Base-by-base conservation (phyloP, 1,140 invertebrate genomes). In the Dermatophagoides farinae region DNA sequence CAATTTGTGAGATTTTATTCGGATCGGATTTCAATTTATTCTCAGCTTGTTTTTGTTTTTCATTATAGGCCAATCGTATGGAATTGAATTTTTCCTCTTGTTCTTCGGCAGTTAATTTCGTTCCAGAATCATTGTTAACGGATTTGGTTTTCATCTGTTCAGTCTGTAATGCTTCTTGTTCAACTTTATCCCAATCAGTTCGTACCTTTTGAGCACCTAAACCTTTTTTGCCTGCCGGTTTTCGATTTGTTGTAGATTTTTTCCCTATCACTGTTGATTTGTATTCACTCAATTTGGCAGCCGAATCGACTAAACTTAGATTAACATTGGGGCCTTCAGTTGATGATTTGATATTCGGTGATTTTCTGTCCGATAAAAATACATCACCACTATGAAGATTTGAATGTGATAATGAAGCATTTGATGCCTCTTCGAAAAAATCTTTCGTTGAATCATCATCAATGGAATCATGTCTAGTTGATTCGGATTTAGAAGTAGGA, bases 121-220 rank as follows among this genome's bases (percentile, higher is more conserved):
- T 39, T 14, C 66, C 61, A 69, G 72, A 75, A 71, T 78, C 73
- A 68, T 78, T 73, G 70, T 69, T 44, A 66, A 16, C n/a, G 11
- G 41, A 43, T 14, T 14, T 16, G n/a, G 2, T 18, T 68, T 80
- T 82, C 16, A 81, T 72, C 69, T 86, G 81, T 70, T 88, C 87
- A 37, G 80, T 78, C 65, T 86, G 77, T 64, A 83, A 81, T 0
- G 88, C 88, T 68, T 87, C 83, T 66, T 81, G 81, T 74, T 97
- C 93, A 49, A 97, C 82, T 68, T 95, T 91, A n/a, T 84, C 84
- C 73, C 98, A 98, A 73, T 97, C 91, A 14, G 77, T 70, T 57
- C 73, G 88, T 8, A 97, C 86, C 72, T 88, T 88, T 59, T 90
- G 91, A n/a, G 92, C 95, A 59, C 93, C 93, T n/a, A 97, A 72